Evolutionary conservation across 2,888 invertebrate genomes (phyloP).

Genomic region (Orgyia antiqua): DNA sequence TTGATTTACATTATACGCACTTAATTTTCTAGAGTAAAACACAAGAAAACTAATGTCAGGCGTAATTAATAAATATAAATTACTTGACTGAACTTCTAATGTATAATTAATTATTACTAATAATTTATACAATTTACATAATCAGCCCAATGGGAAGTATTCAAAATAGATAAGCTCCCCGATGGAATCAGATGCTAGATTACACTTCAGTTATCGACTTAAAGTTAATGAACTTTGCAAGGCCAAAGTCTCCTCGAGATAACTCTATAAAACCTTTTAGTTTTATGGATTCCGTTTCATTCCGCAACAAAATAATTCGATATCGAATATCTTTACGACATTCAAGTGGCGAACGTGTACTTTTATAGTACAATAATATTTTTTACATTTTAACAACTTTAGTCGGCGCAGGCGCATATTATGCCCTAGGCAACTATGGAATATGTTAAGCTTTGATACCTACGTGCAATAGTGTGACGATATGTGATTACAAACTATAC

Average conservation of each 20-base stretch:
- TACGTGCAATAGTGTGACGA: conserved; percentile 25
- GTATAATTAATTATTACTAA: too few relatives aligned
- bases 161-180: conserved; percentile 39
- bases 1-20: too few relatives aligned
- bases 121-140: too few relatives aligned
- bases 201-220: conserved; percentile 60
- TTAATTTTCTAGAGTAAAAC: too few relatives aligned
- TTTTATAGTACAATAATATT: conserved; percentile 39
- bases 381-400: conserved; percentile 40
- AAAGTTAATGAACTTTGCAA: conserved; percentile 69
- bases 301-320: conserved; percentile 61
- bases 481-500: conserved; percentile 40
- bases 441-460: conserved; percentile 35
- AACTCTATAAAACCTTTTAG: conserved; percentile 73
- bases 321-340: conserved; percentile 66
- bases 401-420: conserved; percentile 22
- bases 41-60: too few relatives aligned
- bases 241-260: conserved; percentile 63
- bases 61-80: too few relatives aligned
- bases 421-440: conserved; percentile 37
- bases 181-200: conserved; percentile 60
- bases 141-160: conserved; percentile 18
- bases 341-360: conserved; percentile 45
- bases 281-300: conserved; percentile 65
- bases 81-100: too few relatives aligned